These are phyloP conservation scores for Acronicta psi DNA, from an alignment of 2,888 invertebrate genomes.

Conservation along the genomic window DNA sequence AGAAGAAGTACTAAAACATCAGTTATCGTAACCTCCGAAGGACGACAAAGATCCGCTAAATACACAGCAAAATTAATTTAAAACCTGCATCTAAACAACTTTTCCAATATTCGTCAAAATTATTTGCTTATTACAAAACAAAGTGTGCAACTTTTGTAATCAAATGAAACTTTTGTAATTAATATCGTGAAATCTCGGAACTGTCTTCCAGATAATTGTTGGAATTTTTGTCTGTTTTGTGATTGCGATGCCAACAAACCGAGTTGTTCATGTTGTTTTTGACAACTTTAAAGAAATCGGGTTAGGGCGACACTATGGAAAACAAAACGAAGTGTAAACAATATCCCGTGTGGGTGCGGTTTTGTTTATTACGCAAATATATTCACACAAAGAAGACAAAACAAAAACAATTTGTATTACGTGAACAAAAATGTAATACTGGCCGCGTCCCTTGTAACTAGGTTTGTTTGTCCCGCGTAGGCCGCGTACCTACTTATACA, in stretches of 20 bases:
- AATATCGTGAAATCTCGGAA: conserved; percentile 44
- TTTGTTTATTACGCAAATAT: conserved; percentile 47
- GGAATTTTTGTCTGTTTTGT: conserved; percentile 30
- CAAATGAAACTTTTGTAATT: conserved; percentile 57
- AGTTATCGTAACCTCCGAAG: conserved; percentile 5
- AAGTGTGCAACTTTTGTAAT: conserved; percentile 55
- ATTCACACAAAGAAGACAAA: conserved; percentile 49
- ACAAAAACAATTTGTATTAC: conserved; percentile 54
- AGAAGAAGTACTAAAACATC: too few species aligned
- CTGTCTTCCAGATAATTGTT: conserved; percentile 44
- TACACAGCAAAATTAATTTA: conserved; percentile 40
- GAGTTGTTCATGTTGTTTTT: conserved; percentile 21
- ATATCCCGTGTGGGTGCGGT: conserved; percentile 27
- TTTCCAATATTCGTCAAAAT: conserved; percentile 56
- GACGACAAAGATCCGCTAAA: conserved; percentile 10
- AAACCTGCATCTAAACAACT: conserved; percentile 45
- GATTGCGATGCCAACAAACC: conserved; percentile 30
- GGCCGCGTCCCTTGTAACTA: conserved; percentile 28
- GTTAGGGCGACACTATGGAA: conserved; percentile 20
- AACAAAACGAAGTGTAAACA: conserved; percentile 36
- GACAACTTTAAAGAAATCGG: conserved; percentile 28
- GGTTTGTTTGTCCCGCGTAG: conserved; percentile 20
- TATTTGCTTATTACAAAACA: conserved; percentile 46
- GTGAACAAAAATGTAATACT: conserved; percentile 53
- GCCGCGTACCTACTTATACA: conserved; percentile 22